phyloP scores from a whole-genome alignment of 2,888 invertebrate genomes.

The Pharmacophagus antenor region DNA sequence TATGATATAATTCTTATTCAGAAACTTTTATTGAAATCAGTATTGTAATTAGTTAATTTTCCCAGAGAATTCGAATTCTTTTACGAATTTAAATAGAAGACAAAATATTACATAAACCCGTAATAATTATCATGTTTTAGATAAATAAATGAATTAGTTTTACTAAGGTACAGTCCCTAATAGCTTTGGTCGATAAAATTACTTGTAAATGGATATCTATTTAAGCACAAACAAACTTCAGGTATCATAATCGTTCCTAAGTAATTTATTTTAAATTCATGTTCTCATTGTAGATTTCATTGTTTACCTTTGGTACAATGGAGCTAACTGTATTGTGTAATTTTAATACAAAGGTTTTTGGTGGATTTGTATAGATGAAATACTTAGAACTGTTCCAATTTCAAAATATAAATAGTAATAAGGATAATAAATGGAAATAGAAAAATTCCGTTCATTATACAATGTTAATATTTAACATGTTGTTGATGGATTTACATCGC shows the following conservation, averaged over 20 bases:
- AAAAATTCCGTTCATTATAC: no score
- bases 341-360: neutral
- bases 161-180: neutral
- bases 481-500: no score
- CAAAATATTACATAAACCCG: no score
- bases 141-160: no score
- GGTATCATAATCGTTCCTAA: neutral
- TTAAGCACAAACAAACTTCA: neutral
- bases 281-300: neutral
- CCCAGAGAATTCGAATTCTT: no score
- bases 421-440: no score
- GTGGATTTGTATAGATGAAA: neutral
- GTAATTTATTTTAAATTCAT: neutral
- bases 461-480: no score
- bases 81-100: no score
- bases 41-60: no score
- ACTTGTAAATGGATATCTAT: constrained; percentile 2
- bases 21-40: no score
- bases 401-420: neutral
- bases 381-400: neutral
- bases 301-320: neutral
- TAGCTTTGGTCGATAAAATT: neutral
- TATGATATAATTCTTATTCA: no score
- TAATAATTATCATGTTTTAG: neutral
- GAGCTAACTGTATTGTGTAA: no score